Percentiles rank a stretch among this genome's conserved stretches.
These are phyloP conservation scores for Caprella mutica DNA, from an alignment of 2,888 invertebrate species.

Conservation along the genomic window DNA sequence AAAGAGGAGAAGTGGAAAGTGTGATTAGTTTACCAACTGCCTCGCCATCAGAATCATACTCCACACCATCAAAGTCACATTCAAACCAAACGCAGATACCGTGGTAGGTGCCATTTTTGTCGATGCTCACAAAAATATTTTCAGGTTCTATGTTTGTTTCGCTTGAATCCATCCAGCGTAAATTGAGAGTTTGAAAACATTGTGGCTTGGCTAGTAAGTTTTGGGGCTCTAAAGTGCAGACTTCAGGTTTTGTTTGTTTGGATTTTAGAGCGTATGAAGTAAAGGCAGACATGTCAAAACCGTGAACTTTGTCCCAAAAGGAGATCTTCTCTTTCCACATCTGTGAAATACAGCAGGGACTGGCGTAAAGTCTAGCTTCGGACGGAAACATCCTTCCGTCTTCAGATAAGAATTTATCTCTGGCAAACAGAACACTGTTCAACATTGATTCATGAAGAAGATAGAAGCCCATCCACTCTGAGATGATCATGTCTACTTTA, in stretches of 20 bases:
- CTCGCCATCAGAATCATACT: conserved; percentile 37
- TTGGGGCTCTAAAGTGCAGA: conserved; percentile 44
- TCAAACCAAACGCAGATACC: conserved; percentile 67
- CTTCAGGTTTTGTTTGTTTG: conserved; percentile 56
- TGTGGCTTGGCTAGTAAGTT: conserved; percentile 55
- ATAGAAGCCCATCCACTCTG: conserved; percentile 98
- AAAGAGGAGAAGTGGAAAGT: conserved; percentile 50
- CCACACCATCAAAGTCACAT: conserved; percentile 54
- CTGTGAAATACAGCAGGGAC: conserved; percentile 46
- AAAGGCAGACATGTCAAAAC: conserved; percentile 60
- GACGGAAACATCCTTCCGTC: conserved; percentile 63
- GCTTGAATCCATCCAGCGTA: conserved; percentile 50
- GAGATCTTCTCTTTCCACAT: conserved; percentile 41
- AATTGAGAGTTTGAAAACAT: conserved; percentile 55
- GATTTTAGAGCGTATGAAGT: conserved; percentile 50
- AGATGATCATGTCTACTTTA: conserved; percentile 77
- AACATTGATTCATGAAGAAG: conserved; percentile 91
- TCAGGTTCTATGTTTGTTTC: conserved; percentile 52
- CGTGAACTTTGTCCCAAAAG: conserved; percentile 65
- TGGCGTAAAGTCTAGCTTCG: conserved; percentile 54
- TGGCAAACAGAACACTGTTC: conserved; percentile 69
- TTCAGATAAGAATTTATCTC: conserved; percentile 49
- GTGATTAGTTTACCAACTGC: conserved; percentile 38
- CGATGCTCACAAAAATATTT: conserved; percentile 51
- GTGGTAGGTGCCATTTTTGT: conserved; percentile 46